Evolutionary conservation across 1,140 invertebrate species (phyloP).

Genomic region (Drosophila repleta): DNA sequence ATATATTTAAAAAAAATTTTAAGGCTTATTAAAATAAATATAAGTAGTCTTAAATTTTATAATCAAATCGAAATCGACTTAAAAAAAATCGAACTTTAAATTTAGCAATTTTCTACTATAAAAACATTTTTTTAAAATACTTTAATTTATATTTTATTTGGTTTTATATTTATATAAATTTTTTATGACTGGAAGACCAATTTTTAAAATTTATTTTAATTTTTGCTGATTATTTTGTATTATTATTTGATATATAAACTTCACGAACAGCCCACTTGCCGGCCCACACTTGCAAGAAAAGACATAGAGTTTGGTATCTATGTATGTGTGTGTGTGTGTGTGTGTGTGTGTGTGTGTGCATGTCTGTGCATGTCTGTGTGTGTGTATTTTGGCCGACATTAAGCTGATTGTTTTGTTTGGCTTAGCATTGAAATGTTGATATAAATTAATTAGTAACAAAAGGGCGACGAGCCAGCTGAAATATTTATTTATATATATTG

Average conservation of each 20-base stretch:
- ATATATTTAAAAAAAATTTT: too few species aligned
- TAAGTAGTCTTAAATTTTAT: too few species aligned
- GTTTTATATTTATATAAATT: too few species aligned
- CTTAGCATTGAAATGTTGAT: constrained; percentile 82
- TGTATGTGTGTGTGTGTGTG: not conserved
- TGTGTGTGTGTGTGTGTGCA: constrained; percentile 5
- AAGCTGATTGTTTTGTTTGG: constrained; percentile 81
- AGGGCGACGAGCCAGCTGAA: constrained; percentile 44
- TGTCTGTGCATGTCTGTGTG: constrained; percentile 4
- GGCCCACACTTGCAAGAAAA: not conserved
- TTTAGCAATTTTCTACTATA: too few species aligned
- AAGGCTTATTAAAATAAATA: too few species aligned
- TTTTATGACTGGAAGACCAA: too few species aligned
- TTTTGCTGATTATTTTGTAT: not conserved
- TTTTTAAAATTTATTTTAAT: too few species aligned
- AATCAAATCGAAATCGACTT: too few species aligned
- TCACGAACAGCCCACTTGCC: not conserved
- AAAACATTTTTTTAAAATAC: too few species aligned
- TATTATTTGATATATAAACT: constrained; percentile 2
- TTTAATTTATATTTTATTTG: too few species aligned
- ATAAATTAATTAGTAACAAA: constrained; percentile 79
- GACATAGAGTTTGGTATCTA: constrained; percentile 11
- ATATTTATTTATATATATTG: constrained; percentile 58
- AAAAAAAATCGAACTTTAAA: not conserved
- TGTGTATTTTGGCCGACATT: constrained; percentile 62